Percentiles rank a stretch among this genome's conserved stretches.
Evolutionary conservation across 2,888 invertebrate species (phyloP).

Genomic region (Amiota mariae): DNA sequence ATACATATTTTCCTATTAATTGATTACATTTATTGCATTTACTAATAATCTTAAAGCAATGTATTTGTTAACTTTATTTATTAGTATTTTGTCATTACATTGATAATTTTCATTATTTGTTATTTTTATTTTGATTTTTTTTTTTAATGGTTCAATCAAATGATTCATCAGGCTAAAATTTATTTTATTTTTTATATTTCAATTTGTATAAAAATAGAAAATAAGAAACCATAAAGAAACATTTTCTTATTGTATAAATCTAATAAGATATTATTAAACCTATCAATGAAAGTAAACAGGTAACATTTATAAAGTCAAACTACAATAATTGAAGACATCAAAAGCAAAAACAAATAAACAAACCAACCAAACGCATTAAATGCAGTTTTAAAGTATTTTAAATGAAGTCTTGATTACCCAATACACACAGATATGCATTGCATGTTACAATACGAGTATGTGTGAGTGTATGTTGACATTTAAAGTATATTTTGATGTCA

Average conservation of each 20-base stretch:
- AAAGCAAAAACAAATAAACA: neutral
- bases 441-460: neutral
- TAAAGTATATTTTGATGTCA: constrained; percentile 11
- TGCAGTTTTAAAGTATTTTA: neutral
- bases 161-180: no score
- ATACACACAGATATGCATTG: no score
- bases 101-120: neutral
- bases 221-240: no score
- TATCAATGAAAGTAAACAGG: neutral
- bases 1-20: neutral
- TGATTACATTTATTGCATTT: constrained; percentile 8
- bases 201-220: no score
- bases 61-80: neutral
- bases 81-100: neutral
- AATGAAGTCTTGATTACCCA: no score
- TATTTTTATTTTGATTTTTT: no score
- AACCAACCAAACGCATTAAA: neutral
- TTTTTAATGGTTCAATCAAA: no score
- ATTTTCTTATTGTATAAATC: no score
- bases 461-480: neutral
- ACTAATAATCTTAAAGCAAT: neutral
- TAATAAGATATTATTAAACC: neutral
- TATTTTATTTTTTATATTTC: no score
- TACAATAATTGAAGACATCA: no score
- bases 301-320: neutral